These are phyloP conservation scores for Minunthozetes semirufus DNA, from an alignment of 2,888 invertebrate genomes.

Conservation along the genomic window DNA sequence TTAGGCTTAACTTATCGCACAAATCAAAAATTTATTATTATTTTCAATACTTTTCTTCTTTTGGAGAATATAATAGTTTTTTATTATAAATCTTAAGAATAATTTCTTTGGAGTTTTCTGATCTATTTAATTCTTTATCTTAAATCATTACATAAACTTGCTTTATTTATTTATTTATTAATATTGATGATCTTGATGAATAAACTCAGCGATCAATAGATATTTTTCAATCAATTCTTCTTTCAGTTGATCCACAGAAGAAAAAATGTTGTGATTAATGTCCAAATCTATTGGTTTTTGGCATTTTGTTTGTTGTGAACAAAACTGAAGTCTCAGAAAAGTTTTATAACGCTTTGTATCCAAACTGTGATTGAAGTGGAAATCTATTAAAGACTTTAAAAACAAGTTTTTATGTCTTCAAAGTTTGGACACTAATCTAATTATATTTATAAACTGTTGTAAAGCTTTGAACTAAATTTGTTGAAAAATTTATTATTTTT, in stretches of 20 bases:
- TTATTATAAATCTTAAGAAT: too few relatives aligned
- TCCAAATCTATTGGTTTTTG: too few relatives aligned
- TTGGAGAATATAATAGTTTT: too few relatives aligned
- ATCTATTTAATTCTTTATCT: too few relatives aligned
- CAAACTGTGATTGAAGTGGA: background rate
- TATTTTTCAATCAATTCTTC: background rate
- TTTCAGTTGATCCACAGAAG: background rate
- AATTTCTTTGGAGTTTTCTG: too few relatives aligned
- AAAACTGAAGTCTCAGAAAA: too few relatives aligned
- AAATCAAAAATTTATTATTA: background rate
- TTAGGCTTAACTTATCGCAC: background rate
- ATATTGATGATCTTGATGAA: background rate
- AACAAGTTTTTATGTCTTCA: conserved; percentile 1
- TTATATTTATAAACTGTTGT: background rate
- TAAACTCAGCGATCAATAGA: background rate
- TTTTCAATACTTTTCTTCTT: background rate
- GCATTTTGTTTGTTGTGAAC: too few relatives aligned
- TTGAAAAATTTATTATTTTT: conserved; percentile 13
- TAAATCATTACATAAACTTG: too few relatives aligned
- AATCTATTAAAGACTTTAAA: background rate
- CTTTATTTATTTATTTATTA: background rate
- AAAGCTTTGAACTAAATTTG: background rate
- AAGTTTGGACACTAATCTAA: background rate
- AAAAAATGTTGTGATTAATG: background rate
- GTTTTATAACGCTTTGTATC: background rate